phyloP scores from a whole-genome alignment of 2,797 vertebrate genomes.

The Mormyrus proboscirostris region DNA sequence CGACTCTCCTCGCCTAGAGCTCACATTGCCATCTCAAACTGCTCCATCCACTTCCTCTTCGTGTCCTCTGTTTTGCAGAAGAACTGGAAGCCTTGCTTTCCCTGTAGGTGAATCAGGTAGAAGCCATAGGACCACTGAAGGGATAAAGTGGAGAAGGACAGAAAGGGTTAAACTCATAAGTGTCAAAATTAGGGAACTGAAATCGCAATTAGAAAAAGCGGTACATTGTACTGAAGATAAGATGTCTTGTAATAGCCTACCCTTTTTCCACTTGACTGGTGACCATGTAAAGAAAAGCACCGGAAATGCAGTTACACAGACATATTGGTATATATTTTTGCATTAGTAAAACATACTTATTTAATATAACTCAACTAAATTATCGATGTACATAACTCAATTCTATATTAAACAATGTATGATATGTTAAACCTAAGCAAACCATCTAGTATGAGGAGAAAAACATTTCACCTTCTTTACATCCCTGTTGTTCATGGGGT shows the following conservation, averaged over 20 bases:
- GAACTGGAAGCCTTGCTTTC: conserved; percentile 96
- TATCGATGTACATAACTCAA: conserved; percentile 26
- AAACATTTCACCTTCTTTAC: conserved; percentile 79
- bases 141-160: conserved; percentile 17
- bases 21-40: conserved; percentile 99
- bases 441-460: neutral
- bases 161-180: neutral
- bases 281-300: conserved; percentile 69
- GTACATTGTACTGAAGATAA: neutral
- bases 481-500: conserved; percentile 94
- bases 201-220: neutral
- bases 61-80: conserved; percentile 98
- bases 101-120: conserved; percentile 93
- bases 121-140: conserved; percentile 95
- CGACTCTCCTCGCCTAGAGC: conserved; percentile 29
- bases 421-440: neutral
- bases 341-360: neutral
- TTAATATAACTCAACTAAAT: neutral
- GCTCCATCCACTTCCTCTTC: conserved; percentile 98
- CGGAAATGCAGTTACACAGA: conserved; percentile 64
- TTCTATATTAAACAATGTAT: conserved; percentile 31
- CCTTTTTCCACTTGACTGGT: conserved; percentile 96
- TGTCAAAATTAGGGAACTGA: neutral
- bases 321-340: conserved; percentile 16
- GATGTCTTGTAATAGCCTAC: conserved; percentile 68